Evolutionary conservation across 2,888 invertebrate species (phyloP), one percentile per base, ranked within the genome.

Genomic region (Spicauda simplicius): DNA sequence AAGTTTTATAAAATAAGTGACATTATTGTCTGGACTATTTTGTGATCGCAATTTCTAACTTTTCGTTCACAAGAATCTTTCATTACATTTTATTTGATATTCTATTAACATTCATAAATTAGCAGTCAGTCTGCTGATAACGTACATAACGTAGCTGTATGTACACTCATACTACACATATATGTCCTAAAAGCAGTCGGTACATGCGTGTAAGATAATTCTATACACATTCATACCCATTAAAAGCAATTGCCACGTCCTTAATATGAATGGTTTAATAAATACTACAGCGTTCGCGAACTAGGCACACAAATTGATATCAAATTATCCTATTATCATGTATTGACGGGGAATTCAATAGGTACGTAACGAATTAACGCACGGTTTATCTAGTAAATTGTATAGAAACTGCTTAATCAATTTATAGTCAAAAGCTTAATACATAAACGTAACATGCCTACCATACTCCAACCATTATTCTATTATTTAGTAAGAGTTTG

Each of bases 311-410:
- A 16, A 48, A 45, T 45, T 45, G 12, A 45, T 12, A 14, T 45
- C 45, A 45, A n/a, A 48, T 48, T 48, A 48, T 48, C 16, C 48
- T 16, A 48, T 48, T 48, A 48, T 48, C 48, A 16, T 16, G 48
- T 16, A 48, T 16, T 8, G 16, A n/a, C 48, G 48, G 16, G 16
- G 16, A 16, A 48, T 41, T 41, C 41, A 41, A 41, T 37, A 30
- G 37, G 37, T 37, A 11, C 14, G 4, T 14, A 45, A n/a, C 45
- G 48, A 48, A 48, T 48, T 16, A 16, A 48, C 48, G 48, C 16
- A 64, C 14, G 45, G 67, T 60, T 60, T 68, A 64, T 16, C 4
- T 18, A 59, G 30, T n/a, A 54, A 70, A 69, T 65, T 68, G 64
- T 70, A 64, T 59, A 57, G 64, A 55, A 65, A 70, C 48, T 48